Percentiles rank a stretch among this genome's conserved stretches.
Conservation (phyloP, 30 jellyfish, hydroid and myxozoan genomes). For the Pseudorhiza aurosa region DNA sequence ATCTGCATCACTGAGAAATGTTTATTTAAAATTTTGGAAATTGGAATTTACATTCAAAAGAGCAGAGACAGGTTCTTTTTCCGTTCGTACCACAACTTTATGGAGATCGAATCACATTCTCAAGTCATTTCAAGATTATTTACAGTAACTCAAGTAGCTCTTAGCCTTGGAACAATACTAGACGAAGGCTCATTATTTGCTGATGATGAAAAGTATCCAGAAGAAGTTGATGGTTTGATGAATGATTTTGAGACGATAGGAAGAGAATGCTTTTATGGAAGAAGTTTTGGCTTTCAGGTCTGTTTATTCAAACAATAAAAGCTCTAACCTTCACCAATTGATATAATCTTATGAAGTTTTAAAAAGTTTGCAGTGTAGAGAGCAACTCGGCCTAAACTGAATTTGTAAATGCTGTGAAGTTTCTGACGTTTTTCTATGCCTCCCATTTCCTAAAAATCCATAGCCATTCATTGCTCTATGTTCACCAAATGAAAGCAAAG, state of each 20-base stretch:
- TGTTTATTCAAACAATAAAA: no score
- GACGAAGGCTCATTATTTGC: conserved; percentile 79
- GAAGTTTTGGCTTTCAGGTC: conserved; percentile 98
- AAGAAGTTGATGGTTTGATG: conserved; percentile 72
- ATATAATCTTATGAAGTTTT: no score
- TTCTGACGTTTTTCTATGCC: no score
- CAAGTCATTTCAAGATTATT: conserved; percentile 78
- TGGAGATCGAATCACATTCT: conserved; percentile 91
- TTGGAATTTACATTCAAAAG: conserved; percentile 51
- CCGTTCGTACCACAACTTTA: conserved; percentile 80
- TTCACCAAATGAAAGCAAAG: no score
- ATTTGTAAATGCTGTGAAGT: no score
- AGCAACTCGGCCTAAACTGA: no score
- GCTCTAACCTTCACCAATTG: no score
- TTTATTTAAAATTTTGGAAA: conserved; percentile 63
- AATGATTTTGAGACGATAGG: conserved; percentile 86
- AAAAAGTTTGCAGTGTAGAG: no score
- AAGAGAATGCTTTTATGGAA: conserved; percentile 94
- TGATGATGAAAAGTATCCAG: conserved; percentile 65
- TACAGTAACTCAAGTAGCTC: conserved; percentile 79
- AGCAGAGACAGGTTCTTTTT: conserved; percentile 81
- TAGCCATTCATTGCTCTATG: no score
- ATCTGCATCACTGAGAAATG: conserved; percentile 75
- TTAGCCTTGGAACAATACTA: conserved; percentile 65
- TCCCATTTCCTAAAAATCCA: no score